Evolutionary conservation across 92 coral and sea anemone genomes (phyloP).

Genomic region (Umimayanthus kanabou): DNA sequence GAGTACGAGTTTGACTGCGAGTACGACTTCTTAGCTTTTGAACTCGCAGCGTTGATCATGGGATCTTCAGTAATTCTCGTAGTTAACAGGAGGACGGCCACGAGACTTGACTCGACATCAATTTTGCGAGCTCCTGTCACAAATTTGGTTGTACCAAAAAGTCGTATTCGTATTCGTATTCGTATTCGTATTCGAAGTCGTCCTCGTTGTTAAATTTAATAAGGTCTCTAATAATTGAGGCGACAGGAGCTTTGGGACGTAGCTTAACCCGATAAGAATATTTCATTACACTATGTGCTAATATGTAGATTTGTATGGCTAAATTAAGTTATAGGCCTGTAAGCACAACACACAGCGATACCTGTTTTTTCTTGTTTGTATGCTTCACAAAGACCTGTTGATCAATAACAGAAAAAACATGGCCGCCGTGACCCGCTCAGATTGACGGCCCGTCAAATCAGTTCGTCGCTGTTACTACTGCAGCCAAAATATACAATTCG

Average conservation of each 20-base stretch:
- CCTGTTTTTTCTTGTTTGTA: neutral
- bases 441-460: neutral
- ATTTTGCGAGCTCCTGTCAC: too few relatives aligned
- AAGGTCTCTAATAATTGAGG: neutral
- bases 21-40: too few relatives aligned
- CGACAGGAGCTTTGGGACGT: neutral
- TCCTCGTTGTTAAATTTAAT: too few relatives aligned
- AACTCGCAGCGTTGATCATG: too few relatives aligned
- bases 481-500: neutral
- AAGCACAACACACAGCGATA: neutral
- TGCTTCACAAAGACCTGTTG: conserved; percentile 22
- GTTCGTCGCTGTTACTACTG: neutral
- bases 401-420: conserved; percentile 11
- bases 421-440: conserved; percentile 2
- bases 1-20: too few relatives aligned
- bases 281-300: neutral
- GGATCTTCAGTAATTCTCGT: too few relatives aligned
- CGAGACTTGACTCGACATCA: too few relatives aligned
- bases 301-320: neutral
- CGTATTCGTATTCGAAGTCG: too few relatives aligned
- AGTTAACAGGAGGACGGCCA: too few relatives aligned
- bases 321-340: neutral
- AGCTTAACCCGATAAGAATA: neutral
- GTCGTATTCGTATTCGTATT: too few relatives aligned
- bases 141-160: too few relatives aligned